These are phyloP conservation scores for Thunnus maccoyii DNA, from an alignment of 2,113 vertebrate genomes.

Conservation along the genomic window DNA sequence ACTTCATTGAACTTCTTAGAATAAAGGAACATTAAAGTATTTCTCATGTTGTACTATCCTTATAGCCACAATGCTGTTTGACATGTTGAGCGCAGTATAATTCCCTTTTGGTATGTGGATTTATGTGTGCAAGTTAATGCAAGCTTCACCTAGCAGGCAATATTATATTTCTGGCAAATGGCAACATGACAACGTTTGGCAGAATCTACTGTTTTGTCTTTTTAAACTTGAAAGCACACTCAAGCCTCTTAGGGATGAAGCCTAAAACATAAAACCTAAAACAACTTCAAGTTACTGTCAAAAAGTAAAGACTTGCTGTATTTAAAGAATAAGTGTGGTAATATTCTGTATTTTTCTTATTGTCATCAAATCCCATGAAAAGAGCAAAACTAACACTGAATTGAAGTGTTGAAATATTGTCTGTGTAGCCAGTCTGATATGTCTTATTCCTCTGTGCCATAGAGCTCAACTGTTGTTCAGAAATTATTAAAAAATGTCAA, in stretches of 20 bases:
- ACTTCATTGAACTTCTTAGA: background rate
- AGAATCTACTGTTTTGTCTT: background rate
- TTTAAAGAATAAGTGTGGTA: background rate
- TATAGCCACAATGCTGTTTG: background rate
- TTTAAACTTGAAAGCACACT: conserved; percentile 3
- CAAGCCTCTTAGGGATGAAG: background rate
- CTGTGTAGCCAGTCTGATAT: no score
- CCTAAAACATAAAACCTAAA: conserved; percentile 5
- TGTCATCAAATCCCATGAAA: no score
- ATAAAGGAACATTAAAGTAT: background rate
- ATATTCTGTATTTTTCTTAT: background rate
- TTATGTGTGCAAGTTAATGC: background rate
- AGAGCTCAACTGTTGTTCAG: no score
- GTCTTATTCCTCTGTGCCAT: no score
- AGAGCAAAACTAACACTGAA: no score
- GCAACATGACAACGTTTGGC: background rate
- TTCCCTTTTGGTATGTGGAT: background rate
- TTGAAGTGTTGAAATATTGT: no score
- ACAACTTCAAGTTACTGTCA: background rate
- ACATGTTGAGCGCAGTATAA: background rate
- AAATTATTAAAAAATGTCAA: no score
- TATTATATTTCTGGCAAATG: background rate
- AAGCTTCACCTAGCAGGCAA: background rate
- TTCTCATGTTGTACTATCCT: background rate
- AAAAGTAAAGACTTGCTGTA: background rate